phyloP scores from a whole-genome alignment of 1,140 invertebrate species.

The Hylaeus volcanicus region DNA sequence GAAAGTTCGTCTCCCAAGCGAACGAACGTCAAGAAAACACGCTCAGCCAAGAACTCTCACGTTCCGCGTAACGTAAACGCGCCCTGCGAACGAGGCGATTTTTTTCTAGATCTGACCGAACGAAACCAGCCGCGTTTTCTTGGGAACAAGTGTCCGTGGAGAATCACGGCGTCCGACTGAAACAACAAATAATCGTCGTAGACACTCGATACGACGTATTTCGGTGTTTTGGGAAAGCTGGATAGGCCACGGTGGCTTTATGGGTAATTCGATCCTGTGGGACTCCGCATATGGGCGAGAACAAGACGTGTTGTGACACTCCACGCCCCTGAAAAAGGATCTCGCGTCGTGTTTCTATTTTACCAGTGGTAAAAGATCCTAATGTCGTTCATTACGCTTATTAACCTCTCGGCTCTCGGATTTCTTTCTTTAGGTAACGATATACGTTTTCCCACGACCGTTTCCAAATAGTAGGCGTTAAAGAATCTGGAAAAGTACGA shows the following conservation, averaged over 20 bases:
- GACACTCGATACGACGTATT: constrained; percentile 10
- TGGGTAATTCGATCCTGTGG: background rate
- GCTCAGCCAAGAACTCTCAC: background rate
- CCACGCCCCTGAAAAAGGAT: background rate
- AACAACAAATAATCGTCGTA: constrained; percentile 32
- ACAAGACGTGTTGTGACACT: constrained; percentile 32
- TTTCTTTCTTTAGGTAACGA: background rate
- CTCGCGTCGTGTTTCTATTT: background rate
- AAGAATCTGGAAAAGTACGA: too few relatives aligned
- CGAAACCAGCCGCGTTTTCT: background rate
- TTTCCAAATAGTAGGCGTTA: too few relatives aligned
- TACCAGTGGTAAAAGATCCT: constrained; percentile 6
- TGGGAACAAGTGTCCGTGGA: background rate
- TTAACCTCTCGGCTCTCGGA: background rate
- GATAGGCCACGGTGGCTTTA: background rate
- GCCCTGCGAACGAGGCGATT: background rate
- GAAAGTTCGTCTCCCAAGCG: background rate
- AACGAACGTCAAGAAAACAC: background rate
- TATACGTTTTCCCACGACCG: too few relatives aligned
- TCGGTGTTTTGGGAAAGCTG: background rate
- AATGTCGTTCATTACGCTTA: constrained; percentile 17
- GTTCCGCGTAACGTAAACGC: background rate
- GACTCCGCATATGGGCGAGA: constrained; percentile 12
- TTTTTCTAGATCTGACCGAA: background rate
- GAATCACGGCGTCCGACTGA: constrained; percentile 1